Evolutionary conservation across 2,113 vertebrate species (phyloP).

Genomic region (Epinephelus lanceolatus): DNA sequence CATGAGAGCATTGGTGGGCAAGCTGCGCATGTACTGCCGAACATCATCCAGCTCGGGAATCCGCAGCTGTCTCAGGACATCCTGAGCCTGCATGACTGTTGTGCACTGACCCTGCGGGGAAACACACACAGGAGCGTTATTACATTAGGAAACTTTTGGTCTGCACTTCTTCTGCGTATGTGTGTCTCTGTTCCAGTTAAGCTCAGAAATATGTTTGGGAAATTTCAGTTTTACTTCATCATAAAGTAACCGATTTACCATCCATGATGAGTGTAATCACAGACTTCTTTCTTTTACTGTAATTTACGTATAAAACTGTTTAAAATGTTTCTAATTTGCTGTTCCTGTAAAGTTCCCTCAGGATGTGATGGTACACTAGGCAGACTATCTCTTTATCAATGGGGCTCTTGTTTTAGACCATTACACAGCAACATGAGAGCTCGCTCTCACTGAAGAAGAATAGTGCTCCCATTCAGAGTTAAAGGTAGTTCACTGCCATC

Average conservation of each 20-base stretch:
- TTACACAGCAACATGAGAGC: neutral
- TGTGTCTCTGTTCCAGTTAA: neutral
- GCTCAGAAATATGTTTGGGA: neutral
- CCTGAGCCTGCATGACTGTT: constrained; percentile 91
- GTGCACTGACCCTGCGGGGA: constrained; percentile 48
- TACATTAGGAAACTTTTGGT: neutral
- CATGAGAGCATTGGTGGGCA: constrained; percentile 93
- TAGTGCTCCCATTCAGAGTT: constrained; percentile 20
- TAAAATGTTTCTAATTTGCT: neutral
- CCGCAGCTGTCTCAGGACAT: constrained; percentile 91
- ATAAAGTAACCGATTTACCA: neutral
- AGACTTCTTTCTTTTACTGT: neutral
- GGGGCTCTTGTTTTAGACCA: constrained; percentile 20
- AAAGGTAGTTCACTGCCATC: neutral
- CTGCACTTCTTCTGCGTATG: neutral
- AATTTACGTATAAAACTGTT: neutral
- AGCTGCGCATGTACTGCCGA: constrained; percentile 90
- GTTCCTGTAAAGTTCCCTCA: neutral
- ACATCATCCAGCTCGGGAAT: constrained; percentile 94
- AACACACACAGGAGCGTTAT: neutral
- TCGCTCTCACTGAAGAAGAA: neutral
- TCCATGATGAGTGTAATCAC: neutral
- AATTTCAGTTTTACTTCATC: neutral
- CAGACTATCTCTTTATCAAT: constrained; percentile 21
- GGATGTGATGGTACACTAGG: constrained; percentile 9